These are phyloP conservation scores for Spea hammondii DNA, from an alignment of 2,797 vertebrate genomes.

Conservation along the genomic window DNA sequence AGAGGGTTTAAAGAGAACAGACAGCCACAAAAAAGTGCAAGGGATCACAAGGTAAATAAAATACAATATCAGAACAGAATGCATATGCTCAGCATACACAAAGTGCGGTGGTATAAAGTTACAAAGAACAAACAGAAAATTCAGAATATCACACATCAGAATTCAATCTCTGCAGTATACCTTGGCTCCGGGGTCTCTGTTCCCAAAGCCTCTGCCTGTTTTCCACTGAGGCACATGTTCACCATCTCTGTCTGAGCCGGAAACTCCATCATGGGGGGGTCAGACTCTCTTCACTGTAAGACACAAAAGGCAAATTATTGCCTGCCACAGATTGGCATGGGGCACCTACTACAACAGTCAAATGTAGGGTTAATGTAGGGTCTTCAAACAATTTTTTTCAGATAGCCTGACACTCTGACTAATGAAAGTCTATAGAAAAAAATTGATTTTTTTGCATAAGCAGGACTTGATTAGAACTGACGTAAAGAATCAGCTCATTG, in stretches of 20 bases:
- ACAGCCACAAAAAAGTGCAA: no score
- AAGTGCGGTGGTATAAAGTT: no score
- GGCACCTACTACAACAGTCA: no score
- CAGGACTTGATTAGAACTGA: no score
- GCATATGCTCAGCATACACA: not conserved
- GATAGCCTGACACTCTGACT: no score
- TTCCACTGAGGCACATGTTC: constrained; percentile 32
- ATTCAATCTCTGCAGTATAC: not conserved
- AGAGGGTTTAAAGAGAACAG: not conserved
- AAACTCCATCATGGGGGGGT: constrained; percentile 12
- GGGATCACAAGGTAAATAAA: no score
- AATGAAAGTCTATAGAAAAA: no score
- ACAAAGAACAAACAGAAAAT: not conserved
- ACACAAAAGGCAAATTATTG: not conserved
- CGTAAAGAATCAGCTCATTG: no score
- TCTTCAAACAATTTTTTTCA: no score
- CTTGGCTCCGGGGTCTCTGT: constrained; percentile 31
- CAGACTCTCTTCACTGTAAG: constrained; percentile 28
- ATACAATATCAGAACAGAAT: not conserved
- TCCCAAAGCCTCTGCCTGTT: constrained; percentile 13
- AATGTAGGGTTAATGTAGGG: no score
- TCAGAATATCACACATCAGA: not conserved
- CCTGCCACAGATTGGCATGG: not conserved
- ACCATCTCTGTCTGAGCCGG: constrained; percentile 39
- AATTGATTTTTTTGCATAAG: no score